Percentiles rank a stretch among this genome's conserved stretches.
Evolutionary conservation across 2,888 invertebrate genomes (phyloP).

Genomic region (Phorcus lineatus): DNA sequence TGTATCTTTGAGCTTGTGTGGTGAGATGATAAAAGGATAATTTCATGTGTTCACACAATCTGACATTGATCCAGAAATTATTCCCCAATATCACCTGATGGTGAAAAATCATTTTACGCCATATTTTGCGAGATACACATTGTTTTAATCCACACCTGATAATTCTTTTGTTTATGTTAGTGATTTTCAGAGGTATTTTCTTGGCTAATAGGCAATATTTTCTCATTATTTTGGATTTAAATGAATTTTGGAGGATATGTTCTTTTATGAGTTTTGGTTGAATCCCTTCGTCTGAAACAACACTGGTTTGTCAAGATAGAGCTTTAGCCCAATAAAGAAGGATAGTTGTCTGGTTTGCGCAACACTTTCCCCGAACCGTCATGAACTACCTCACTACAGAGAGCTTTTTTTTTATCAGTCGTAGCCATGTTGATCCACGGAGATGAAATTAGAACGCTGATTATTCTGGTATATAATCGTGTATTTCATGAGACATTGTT

Average conservation of each 20-base stretch:
- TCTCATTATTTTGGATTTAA: slow-evolving; percentile 20
- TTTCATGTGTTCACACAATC: slow-evolving; percentile 14
- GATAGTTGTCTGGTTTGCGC: not conserved
- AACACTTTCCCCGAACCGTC: not conserved
- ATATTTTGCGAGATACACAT: slow-evolving; percentile 1
- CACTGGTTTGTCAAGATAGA: not conserved
- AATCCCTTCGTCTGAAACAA: not conserved
- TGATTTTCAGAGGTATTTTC: slow-evolving; percentile 11
- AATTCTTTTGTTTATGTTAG: slow-evolving; percentile 7
- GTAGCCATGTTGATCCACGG: too few species aligned
- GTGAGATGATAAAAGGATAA: not conserved
- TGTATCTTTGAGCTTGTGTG: not conserved
- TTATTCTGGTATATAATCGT: too few species aligned
- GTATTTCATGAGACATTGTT: too few species aligned
- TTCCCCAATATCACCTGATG: slow-evolving; percentile 6
- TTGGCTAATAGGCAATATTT: slow-evolving; percentile 16
- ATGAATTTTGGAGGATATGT: slow-evolving; percentile 14
- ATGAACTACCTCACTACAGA: too few species aligned
- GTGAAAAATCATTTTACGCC: slow-evolving; percentile 10
- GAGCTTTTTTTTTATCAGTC: too few species aligned
- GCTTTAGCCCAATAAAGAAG: slow-evolving; percentile 5
- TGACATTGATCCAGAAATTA: slow-evolving; percentile 21
- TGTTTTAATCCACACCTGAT: not conserved
- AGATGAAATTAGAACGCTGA: too few species aligned
- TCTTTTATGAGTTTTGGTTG: slow-evolving; percentile 4